phyloP scores from a whole-genome alignment of 2,113 vertebrate species.

The Grallaria varia region DNA sequence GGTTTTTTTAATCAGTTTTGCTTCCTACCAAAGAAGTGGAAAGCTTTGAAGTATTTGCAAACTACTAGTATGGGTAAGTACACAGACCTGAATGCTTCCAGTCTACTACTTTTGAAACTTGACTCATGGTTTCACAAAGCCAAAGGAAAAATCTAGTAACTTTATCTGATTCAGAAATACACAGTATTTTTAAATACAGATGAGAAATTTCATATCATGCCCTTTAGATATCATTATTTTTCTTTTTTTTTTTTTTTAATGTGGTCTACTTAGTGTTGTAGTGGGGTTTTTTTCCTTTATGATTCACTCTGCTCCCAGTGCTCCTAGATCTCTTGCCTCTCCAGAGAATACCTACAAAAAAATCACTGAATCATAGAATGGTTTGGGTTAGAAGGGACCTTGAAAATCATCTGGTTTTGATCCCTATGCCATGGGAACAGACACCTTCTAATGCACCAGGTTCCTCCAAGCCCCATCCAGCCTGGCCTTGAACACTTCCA shows the following conservation, averaged over 20 bases:
- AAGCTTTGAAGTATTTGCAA: background rate
- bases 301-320: background rate
- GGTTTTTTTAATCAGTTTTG: background rate
- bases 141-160: background rate
- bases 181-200: background rate
- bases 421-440: background rate
- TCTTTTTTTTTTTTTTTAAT: background rate
- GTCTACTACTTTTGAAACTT: background rate
- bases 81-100: background rate
- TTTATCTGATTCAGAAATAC: background rate
- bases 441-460: rapidly evolving
- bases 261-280: background rate
- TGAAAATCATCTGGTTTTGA: background rate
- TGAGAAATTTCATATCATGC: background rate
- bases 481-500: background rate
- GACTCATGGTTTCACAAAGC: background rate
- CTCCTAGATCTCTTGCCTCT: background rate
- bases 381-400: background rate
- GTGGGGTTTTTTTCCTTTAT: background rate
- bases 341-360: background rate
- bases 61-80: background rate
- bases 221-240: background rate
- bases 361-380: background rate
- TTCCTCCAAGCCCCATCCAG: background rate
- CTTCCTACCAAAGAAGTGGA: background rate